These are phyloP conservation scores for Jaculus jaculus DNA, from an alignment of 2,113 vertebrate genomes.

Conservation along the genomic window DNA sequence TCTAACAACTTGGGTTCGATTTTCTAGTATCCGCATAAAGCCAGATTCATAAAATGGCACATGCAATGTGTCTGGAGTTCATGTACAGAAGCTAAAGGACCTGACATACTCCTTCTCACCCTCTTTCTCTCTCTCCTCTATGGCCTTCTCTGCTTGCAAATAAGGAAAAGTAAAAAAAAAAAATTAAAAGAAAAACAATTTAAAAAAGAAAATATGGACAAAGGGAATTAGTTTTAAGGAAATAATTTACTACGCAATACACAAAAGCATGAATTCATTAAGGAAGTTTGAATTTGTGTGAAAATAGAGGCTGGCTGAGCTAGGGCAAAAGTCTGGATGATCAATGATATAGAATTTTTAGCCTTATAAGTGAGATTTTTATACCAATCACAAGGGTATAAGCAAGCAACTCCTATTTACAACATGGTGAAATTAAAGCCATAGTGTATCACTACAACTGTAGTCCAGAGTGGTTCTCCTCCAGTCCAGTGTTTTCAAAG, in stretches of 20 bases:
- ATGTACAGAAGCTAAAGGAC: too few relatives aligned
- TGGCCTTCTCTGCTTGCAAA: too few relatives aligned
- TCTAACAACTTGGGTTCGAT: too few relatives aligned
- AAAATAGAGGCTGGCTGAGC: not conserved
- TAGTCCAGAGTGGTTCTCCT: not conserved
- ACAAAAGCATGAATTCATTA: not conserved
- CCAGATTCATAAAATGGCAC: too few relatives aligned
- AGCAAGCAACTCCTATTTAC: not conserved
- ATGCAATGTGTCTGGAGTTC: too few relatives aligned
- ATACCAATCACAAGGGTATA: not conserved
- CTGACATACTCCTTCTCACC: too few relatives aligned
- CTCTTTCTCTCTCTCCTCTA: too few relatives aligned
- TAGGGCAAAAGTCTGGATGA: not conserved
- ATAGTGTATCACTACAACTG: not conserved
- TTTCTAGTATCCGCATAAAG: too few relatives aligned
- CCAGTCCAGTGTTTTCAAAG: not conserved
- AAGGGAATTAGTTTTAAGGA: not conserved
- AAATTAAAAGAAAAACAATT: not conserved
- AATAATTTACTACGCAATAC: not conserved
- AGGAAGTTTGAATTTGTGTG: conserved; percentile 21
- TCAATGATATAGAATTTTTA: not conserved
- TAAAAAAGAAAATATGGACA: not conserved
- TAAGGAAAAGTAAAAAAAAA: too few relatives aligned
- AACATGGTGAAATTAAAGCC: conserved; percentile 28
- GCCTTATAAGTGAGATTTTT: not conserved